Evolutionary conservation across 2,113 vertebrate species (phyloP), one percentile per base, ranked within the genome.

Genomic region (Spheniscus mendiculus): DNA sequence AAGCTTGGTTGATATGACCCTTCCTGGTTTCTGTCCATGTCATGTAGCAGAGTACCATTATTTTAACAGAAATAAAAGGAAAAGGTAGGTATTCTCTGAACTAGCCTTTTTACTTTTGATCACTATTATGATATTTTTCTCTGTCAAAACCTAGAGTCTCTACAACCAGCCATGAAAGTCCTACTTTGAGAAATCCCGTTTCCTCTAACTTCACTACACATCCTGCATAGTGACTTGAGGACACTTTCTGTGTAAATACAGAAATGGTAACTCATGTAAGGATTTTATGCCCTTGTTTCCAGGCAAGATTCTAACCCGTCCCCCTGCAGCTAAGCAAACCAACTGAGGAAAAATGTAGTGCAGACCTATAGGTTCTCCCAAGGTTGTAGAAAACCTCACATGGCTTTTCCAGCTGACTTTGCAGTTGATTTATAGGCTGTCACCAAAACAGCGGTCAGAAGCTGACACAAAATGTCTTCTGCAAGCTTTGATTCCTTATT

Each of bases 391-490:
- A 95, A 93, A 77, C 15, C 30, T 91, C 77, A 55, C 19, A 22
- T 59, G n/a, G 49, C 8, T 87, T 89, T 83, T 92, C 69, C 52
- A 89, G 50, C 40, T 84, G 56, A 84, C 30, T 90, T 74, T 78
- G 81, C 52, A 42, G 40, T 63, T 87, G 89, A 93, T 97, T 96
- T 94, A 95, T 92, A 89, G 61, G 44, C 94, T 89, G 56, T 55
- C 89, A 95, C 56, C 72, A 91, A 81, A 93, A 27, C 55, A 71
- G 72, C 4, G 15, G 45, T 74, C 67, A 93, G 69, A 93, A 92
- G 34, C 91, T 82, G 83, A 79, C 73, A 90, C n/a, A 87, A 96
- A 91, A 91, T 93, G 45, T 95, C 89, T 93, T 96, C 94, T 96
- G 56, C 80, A 76, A 76, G 91, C 95, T 85, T 89, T 78, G 91